Conservation (phyloP, 2,888 invertebrate species). For the Philaethria dido region DNA sequence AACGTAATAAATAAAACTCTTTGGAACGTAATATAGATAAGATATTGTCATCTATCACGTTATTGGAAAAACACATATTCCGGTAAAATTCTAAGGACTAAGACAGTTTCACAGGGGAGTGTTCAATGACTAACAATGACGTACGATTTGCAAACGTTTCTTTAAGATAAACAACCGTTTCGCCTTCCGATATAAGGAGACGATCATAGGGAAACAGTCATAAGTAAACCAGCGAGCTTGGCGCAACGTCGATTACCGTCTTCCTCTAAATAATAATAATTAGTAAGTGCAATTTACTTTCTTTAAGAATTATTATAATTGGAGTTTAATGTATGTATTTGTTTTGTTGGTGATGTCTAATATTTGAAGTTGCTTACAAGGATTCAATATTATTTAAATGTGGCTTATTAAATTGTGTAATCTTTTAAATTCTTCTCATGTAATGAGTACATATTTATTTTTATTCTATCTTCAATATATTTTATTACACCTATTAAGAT, state of each 20-base stretch:
- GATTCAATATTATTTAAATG: no score
- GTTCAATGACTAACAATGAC: conserved; percentile 3
- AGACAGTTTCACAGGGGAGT: not conserved
- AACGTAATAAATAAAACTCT: not conserved
- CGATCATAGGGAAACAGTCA: conserved; percentile 25
- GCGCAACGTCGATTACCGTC: conserved; percentile 25
- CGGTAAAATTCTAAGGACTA: not conserved
- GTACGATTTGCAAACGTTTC: not conserved
- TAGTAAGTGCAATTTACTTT: conserved; percentile 20
- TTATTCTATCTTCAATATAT: no score
- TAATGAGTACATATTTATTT: no score
- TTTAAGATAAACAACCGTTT: conserved; percentile 41
- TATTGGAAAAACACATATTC: not conserved
- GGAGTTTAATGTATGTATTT: not conserved
- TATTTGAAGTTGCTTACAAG: no score
- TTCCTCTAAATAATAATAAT: not conserved
- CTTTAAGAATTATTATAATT: not conserved
- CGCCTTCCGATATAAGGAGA: conserved; percentile 43
- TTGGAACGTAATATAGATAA: no score
- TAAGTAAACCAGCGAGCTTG: conserved; percentile 33
- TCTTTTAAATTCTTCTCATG: no score
- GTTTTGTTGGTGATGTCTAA: no score
- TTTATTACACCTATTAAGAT: no score
- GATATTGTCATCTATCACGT: not conserved
- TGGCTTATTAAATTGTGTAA: no score